Base-by-base conservation (phyloP, 2,797 vertebrate species). In the Phataginus tetradactyla region DNA sequence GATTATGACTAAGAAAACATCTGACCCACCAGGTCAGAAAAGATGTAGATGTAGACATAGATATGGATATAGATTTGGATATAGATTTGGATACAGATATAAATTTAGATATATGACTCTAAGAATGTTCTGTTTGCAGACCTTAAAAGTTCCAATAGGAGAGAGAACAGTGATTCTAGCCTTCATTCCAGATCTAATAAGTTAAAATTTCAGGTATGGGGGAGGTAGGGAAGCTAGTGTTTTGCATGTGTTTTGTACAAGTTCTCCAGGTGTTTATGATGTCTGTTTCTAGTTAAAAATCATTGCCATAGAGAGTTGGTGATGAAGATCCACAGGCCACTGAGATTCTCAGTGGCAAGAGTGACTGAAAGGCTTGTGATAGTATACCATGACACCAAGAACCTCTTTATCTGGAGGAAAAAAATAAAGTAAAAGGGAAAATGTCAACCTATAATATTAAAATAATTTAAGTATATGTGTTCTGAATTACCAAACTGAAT, bases 401-500 rank as follows among this genome's bases (percentile, higher is more conserved):
- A 81, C 20, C 1, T 32, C 14, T 64, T 89, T 69, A 94, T 55
- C 75, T 85, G 42, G 25, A 86, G 21, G 79, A n/a, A 68, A 49
- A 83, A 77, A 69, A 45, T 64, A 61, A 64, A 59, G 57, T 79
- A 78, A 64, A 96, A 25, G 8, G 92, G 10, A 90, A 79, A 92
- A 84, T 95, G 13, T 68, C 55, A 93, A 57, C 4, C 9, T 77
- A 55, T 5, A 90, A 49, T 68, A 89, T 92, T 81, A 81, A 85
- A 93, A 81, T n/a, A 71, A 34, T 85, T 53, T 91, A 93, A 97
- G 61, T 49, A 66, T 5, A 5, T 59, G 23, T 57, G 68, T 55
- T 72, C 81, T 64, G 27, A 78, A 90, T 83, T 78, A 80, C 18
- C 27, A 89, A 95, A 71, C 6, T 86, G 21, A 89, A 91, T 85